Conservation (phyloP, 1,140 invertebrate genomes). For the Acyrthosiphon pisum region DNA sequence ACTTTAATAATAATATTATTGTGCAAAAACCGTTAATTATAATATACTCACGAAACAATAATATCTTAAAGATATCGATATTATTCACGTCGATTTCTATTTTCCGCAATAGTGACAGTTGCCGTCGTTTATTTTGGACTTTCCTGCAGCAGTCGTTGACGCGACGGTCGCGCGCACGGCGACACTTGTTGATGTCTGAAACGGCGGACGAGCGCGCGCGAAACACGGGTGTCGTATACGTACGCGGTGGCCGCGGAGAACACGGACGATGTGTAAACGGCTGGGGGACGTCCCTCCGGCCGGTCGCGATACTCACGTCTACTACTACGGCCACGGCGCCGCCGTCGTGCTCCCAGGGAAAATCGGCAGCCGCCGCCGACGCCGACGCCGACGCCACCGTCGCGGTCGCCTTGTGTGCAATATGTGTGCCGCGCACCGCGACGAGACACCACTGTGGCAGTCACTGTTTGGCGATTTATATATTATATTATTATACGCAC, state of each 20-base stretch:
- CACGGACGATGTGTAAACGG: background rate
- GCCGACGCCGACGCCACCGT: background rate
- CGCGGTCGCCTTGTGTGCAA: background rate
- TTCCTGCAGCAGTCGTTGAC: background rate
- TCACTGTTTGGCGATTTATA: background rate
- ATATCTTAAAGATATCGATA: too few species aligned
- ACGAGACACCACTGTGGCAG: background rate
- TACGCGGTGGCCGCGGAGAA: background rate
- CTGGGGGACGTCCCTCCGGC: conserved; percentile 5
- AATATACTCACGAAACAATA: background rate
- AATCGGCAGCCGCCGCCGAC: conserved; percentile 24
- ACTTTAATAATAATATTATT: too few species aligned
- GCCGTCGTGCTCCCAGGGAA: conserved; percentile 31
- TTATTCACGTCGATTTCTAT: background rate
- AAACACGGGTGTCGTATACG: background rate
- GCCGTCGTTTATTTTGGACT: background rate
- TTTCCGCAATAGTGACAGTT: too few species aligned
- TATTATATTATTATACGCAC: background rate
- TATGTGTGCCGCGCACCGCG: background rate
- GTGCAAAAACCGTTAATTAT: background rate
- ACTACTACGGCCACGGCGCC: background rate
- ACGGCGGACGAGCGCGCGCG: background rate
- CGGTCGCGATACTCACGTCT: conserved; percentile 25
- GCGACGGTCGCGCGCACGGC: background rate
- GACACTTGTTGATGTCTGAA: conserved; percentile 3